Conservation (phyloP, 2,888 invertebrate species). For the Cryptophagus acutangulus region DNA sequence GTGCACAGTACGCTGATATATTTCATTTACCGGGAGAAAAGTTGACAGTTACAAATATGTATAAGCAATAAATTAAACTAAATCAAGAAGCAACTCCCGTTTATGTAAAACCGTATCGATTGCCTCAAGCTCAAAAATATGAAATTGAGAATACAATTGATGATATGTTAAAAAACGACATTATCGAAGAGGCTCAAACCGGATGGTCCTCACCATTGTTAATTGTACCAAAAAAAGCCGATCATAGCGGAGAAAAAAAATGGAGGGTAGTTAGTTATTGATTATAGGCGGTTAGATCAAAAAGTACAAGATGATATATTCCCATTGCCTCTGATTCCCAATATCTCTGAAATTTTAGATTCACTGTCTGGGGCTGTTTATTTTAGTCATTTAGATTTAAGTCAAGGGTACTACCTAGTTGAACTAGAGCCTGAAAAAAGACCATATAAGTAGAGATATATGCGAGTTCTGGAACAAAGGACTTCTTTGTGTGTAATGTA, state of each 20-base stretch:
- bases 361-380: slow-evolving; percentile 1
- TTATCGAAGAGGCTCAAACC: slow-evolving; percentile 3
- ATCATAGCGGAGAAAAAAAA: slow-evolving; percentile 1
- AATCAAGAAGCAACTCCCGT: background rate
- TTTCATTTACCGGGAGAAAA: background rate
- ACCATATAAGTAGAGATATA: too few relatives aligned
- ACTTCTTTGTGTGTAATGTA: too few relatives aligned
- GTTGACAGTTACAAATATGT: background rate
- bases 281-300: background rate
- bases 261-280: slow-evolving; percentile 3
- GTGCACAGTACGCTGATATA: slow-evolving; percentile 1
- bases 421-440: background rate
- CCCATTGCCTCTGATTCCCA: too few relatives aligned
- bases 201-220: background rate
- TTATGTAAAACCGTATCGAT: slow-evolving; percentile 2
- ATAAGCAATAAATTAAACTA: background rate
- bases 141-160: background rate
- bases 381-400: slow-evolving; percentile 4
- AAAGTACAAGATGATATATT: slow-evolving; percentile 1
- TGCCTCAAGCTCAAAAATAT: background rate
- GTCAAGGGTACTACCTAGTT: slow-evolving; percentile 1
- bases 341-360: slow-evolving; percentile 1
- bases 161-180: slow-evolving; percentile 1
- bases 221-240: background rate
- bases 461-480: too few relatives aligned